phyloP scores from a whole-genome alignment of 2,113 vertebrate genomes.

The Marmota monax region DNA sequence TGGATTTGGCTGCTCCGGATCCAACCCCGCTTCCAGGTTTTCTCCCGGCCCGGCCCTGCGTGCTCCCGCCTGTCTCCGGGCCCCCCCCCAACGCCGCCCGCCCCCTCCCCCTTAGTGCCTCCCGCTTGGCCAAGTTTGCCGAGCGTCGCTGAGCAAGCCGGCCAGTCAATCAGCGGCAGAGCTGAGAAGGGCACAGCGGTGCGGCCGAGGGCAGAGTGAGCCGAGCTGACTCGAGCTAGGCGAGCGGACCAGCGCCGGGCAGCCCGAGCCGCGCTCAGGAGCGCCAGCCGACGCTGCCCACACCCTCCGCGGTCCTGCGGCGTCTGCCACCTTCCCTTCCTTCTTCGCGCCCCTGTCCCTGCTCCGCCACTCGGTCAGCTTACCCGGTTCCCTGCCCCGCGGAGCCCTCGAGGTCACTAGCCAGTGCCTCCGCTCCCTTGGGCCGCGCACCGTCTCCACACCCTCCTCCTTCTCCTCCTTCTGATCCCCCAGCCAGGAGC shows the following conservation, averaged over 20 bases:
- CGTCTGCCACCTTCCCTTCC: slow-evolving; percentile 64
- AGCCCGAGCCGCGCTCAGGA: slow-evolving; percentile 49
- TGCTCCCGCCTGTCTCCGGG: slow-evolving; percentile 70
- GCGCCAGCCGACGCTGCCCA: slow-evolving; percentile 61
- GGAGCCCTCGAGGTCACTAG: slow-evolving; percentile 55
- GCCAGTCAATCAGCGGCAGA: slow-evolving; percentile 82
- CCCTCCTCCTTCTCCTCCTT: not conserved
- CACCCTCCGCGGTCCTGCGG: slow-evolving; percentile 47
- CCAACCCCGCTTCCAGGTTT: slow-evolving; percentile 82
- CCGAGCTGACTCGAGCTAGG: slow-evolving; percentile 42
- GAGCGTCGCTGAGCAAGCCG: slow-evolving; percentile 75
- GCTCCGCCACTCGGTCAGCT: not conserved
- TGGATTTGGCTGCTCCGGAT: slow-evolving; percentile 82
- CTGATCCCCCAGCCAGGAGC: not conserved
- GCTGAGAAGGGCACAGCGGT: slow-evolving; percentile 64
- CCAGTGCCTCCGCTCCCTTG: slow-evolving; percentile 22
- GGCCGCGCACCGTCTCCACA: slow-evolving; percentile 26
- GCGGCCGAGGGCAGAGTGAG: slow-evolving; percentile 65
- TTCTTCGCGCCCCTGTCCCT: not conserved
- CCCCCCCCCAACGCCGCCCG: slow-evolving; percentile 22
- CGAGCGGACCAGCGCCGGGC: slow-evolving; percentile 59
- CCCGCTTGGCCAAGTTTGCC: slow-evolving; percentile 84
- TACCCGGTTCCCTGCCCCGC: not conserved
- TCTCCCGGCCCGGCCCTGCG: slow-evolving; percentile 83
- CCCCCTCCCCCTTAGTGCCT: slow-evolving; percentile 76